Evolutionary conservation across 2,888 invertebrate genomes (phyloP).

Genomic region (Aspidapion aeneum): DNA sequence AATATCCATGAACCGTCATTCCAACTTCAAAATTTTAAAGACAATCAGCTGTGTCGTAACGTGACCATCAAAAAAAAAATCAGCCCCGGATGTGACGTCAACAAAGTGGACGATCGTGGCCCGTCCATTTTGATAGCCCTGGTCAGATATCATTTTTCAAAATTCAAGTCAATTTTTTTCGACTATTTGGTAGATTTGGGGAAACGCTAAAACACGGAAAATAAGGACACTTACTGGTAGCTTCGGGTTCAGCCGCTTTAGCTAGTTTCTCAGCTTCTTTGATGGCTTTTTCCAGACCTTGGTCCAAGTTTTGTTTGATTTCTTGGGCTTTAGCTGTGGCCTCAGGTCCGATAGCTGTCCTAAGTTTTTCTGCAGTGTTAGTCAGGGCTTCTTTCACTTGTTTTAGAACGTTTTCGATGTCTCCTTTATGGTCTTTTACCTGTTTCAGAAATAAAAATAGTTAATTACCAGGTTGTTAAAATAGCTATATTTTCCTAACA

Average conservation of each 20-base stretch:
- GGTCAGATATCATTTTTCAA: too few relatives aligned
- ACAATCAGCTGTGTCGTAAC: too few relatives aligned
- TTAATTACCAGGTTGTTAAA: too few relatives aligned
- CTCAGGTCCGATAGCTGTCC: constrained; percentile 40
- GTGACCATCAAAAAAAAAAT: too few relatives aligned
- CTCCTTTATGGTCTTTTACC: constrained; percentile 33
- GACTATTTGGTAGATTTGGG: not conserved
- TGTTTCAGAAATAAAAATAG: constrained; percentile 12
- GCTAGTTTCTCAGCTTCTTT: constrained; percentile 39
- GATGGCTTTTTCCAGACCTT: constrained; percentile 37
- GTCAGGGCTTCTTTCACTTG: constrained; percentile 37
- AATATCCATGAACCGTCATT: too few relatives aligned
- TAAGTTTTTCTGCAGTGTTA: constrained; percentile 33
- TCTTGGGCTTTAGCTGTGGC: constrained; percentile 40
- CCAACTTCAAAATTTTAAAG: too few relatives aligned
- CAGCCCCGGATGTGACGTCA: too few relatives aligned
- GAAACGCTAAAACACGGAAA: not conserved
- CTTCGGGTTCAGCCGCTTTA: constrained; percentile 41
- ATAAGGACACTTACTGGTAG: constrained; percentile 33
- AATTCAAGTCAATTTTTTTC: too few relatives aligned
- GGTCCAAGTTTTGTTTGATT: constrained; percentile 38
- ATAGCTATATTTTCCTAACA: too few relatives aligned
- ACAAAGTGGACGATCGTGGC: too few relatives aligned
- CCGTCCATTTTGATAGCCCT: too few relatives aligned
- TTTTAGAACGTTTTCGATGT: constrained; percentile 38